Evolutionary conservation across 53 echinoderm and acorn worm genomes (phyloP).

Genomic region (Apostichopus leukothele): DNA sequence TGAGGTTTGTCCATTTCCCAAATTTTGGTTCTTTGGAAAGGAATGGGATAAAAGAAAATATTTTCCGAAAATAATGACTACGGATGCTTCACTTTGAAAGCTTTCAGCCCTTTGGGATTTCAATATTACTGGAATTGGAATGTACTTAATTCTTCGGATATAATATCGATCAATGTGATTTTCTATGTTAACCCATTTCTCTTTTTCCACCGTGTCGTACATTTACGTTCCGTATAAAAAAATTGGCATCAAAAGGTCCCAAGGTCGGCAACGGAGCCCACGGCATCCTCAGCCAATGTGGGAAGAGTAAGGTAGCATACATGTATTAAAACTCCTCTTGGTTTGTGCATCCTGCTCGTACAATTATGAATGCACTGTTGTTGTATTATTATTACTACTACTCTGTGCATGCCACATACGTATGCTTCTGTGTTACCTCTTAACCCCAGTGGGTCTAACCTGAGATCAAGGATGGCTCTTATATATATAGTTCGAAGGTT

Average conservation of each 20-base stretch:
- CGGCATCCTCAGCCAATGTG: slow-evolving; percentile 10
- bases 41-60: no score
- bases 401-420: slow-evolving; percentile 35
- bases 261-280: slow-evolving; percentile 15
- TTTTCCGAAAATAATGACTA: no score
- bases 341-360: background rate
- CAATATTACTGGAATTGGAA: no score
- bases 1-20: no score
- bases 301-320: slow-evolving; percentile 46
- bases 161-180: background rate
- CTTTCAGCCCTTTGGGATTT: no score
- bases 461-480: background rate
- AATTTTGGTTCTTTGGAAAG: no score
- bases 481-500: no score
- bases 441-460: background rate
- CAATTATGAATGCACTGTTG: slow-evolving; percentile 8
- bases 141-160: no score
- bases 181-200: background rate
- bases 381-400: background rate
- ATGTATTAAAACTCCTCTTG: slow-evolving; percentile 21
- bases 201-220: background rate
- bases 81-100: no score
- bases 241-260: slow-evolving; percentile 1
- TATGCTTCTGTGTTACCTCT: background rate
- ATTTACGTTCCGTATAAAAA: background rate